Evolutionary conservation across 2,888 invertebrate species (phyloP).

Genomic region (Hirudinaria manillensis): DNA sequence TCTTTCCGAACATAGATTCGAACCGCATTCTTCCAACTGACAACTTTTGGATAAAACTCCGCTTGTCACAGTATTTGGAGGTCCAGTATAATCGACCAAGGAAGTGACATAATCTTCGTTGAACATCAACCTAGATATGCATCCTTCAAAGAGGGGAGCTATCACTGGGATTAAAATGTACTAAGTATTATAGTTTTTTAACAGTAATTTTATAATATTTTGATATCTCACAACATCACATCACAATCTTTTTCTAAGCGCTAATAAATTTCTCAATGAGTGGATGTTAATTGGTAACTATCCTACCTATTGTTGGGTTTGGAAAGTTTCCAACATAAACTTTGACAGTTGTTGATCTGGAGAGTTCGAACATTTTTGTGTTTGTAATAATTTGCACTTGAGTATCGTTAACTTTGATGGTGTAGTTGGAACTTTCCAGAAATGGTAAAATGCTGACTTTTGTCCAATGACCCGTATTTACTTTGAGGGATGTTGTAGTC

Average conservation of each 20-base stretch:
- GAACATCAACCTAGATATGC: not conserved
- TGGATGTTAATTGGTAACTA: too few relatives aligned
- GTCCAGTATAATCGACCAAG: not conserved
- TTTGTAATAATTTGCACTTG: not conserved
- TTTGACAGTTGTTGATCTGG: not conserved
- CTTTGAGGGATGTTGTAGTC: not conserved
- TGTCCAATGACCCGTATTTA: slow-evolving; percentile 9
- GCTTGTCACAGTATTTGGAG: not conserved
- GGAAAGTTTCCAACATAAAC: not conserved
- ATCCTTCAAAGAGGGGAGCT: not conserved
- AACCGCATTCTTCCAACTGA: slow-evolving; percentile 39
- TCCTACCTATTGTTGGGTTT: too few relatives aligned
- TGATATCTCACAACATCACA: too few relatives aligned
- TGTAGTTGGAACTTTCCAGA: not conserved
- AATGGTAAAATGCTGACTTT: not conserved
- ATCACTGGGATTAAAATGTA: not conserved
- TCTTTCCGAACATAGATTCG: slow-evolving; percentile 46
- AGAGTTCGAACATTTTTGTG: not conserved
- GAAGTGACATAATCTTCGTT: not conserved
- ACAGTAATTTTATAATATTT: too few relatives aligned
- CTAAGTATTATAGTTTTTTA: not conserved
- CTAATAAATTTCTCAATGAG: too few relatives aligned
- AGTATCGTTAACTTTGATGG: not conserved
- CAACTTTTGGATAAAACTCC: slow-evolving; percentile 3
- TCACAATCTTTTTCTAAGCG: too few relatives aligned